A percentile compares a stretch with the other conserved stretches of the same genome.
These are phyloP conservation scores for Aphaenogaster rudis DNA, from an alignment of 1,140 invertebrate genomes.

Conservation along the genomic window DNA sequence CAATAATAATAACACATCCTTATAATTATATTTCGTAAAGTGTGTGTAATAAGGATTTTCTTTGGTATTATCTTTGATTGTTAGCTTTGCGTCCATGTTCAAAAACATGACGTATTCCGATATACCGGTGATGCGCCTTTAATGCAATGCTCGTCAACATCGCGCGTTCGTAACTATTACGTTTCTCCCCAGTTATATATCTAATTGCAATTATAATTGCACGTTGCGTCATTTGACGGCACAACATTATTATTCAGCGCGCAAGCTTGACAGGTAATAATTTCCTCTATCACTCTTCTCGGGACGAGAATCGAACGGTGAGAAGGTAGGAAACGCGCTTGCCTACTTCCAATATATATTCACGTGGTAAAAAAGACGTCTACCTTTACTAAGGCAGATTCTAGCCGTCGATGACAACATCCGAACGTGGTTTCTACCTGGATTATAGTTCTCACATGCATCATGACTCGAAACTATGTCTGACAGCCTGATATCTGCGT, in stretches of 20 bases:
- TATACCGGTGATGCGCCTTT: neutral
- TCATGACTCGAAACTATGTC: neutral
- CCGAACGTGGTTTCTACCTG: neutral
- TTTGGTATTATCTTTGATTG: neutral
- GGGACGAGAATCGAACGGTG: neutral
- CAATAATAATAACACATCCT: neutral
- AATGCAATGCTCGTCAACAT: neutral
- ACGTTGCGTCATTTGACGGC: conserved; percentile 10
- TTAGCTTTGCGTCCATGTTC: neutral
- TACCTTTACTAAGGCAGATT: conserved; percentile 7
- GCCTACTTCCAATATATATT: neutral
- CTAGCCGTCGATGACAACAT: neutral
- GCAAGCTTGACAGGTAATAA: conserved; percentile 10
- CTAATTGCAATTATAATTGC: neutral
- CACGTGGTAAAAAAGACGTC: conserved; percentile 25
- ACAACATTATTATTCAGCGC: conserved; percentile 2
- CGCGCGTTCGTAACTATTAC: neutral
- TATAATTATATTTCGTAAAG: neutral
- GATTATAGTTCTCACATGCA: neutral
- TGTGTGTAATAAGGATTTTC: neutral
- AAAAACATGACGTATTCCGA: neutral
- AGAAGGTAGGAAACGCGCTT: conserved; percentile 42
- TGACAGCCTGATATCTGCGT: neutral
- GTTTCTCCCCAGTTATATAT: neutral
- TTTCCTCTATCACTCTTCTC: neutral